Percentiles rank a stretch among this genome's conserved stretches.
Evolutionary conservation across 2,797 vertebrate genomes (phyloP).

Genomic region (Rhynchonycteris naso): DNA sequence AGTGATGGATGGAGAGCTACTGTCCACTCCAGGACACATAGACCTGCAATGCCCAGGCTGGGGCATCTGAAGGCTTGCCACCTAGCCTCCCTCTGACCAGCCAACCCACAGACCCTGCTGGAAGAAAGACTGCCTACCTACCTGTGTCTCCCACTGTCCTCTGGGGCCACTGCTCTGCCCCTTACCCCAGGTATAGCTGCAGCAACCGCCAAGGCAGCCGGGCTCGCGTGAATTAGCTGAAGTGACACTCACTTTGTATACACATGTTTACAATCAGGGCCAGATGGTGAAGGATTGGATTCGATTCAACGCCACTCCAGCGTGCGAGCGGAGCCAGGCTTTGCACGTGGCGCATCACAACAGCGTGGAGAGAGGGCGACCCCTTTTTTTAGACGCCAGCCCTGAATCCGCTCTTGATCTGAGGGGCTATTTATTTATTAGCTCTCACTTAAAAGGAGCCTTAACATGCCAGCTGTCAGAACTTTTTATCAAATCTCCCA

Average conservation of each 20-base stretch:
- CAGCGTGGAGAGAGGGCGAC: neutral
- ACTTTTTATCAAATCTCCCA: neutral
- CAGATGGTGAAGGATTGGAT: slow-evolving; percentile 79
- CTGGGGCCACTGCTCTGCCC: neutral
- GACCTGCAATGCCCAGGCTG: accelerated
- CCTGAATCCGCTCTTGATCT: neutral
- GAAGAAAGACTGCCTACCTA: neutral
- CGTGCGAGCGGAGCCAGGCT: neutral
- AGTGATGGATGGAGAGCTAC: neutral
- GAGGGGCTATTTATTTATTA: neutral
- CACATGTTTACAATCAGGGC: slow-evolving; percentile 78
- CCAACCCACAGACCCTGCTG: accelerated
- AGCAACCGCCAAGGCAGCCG: neutral
- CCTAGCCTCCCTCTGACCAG: neutral
- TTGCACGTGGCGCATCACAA: neutral
- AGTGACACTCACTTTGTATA: slow-evolving; percentile 83
- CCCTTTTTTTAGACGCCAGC: slow-evolving; percentile 6
- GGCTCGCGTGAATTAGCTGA: slow-evolving; percentile 65
- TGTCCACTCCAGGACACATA: neutral
- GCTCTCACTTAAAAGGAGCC: slow-evolving; percentile 44
- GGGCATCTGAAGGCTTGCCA: neutral
- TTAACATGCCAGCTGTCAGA: slow-evolving; percentile 66
- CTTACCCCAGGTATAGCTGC: slow-evolving; percentile 3
- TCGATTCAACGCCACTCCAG: slow-evolving; percentile 52
- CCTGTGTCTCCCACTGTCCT: neutral